Percentiles rank a stretch among this genome's conserved stretches.
phyloP scores from a whole-genome alignment of 2,797 vertebrate genomes.

The Lindbergichthys nudifrons region DNA sequence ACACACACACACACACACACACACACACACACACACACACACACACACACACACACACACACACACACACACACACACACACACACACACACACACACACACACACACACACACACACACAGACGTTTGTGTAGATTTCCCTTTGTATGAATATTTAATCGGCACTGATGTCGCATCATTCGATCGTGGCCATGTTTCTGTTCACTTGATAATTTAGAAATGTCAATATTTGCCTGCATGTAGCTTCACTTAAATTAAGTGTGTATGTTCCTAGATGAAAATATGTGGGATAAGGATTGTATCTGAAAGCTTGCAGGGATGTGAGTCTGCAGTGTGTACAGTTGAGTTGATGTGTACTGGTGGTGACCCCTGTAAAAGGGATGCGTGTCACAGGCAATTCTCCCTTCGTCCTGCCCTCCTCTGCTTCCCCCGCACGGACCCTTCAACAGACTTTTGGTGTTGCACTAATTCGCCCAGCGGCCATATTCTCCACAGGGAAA shows the following conservation, averaged over 20 bases:
- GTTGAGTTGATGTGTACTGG: constrained; percentile 28
- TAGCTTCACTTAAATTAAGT: neutral
- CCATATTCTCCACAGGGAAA: constrained; percentile 37
- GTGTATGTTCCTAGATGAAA: neutral
- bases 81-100: constrained; percentile 34
- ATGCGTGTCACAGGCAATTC: constrained; percentile 49
- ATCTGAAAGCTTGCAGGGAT: neutral
- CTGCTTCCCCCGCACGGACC: constrained; percentile 10
- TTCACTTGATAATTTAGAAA: constrained; percentile 36
- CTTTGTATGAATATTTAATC: constrained; percentile 69
- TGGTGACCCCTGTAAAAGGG: constrained; percentile 54
- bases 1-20: constrained; percentile 9
- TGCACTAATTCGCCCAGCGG: constrained; percentile 44
- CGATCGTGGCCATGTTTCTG: constrained; percentile 26
- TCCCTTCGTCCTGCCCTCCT: constrained; percentile 16
- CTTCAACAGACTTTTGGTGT: constrained; percentile 44
- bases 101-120: constrained; percentile 1
- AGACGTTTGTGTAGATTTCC: constrained; percentile 43
- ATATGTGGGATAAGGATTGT: neutral
- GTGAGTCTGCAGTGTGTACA: constrained; percentile 20
- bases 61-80: constrained; percentile 3
- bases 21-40: constrained; percentile 34
- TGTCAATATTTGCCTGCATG: neutral
- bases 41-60: constrained; percentile 1
- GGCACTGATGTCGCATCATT: constrained; percentile 52